Conservation (phyloP, 2,113 vertebrate species). For the Dicentrarchus labrax region DNA sequence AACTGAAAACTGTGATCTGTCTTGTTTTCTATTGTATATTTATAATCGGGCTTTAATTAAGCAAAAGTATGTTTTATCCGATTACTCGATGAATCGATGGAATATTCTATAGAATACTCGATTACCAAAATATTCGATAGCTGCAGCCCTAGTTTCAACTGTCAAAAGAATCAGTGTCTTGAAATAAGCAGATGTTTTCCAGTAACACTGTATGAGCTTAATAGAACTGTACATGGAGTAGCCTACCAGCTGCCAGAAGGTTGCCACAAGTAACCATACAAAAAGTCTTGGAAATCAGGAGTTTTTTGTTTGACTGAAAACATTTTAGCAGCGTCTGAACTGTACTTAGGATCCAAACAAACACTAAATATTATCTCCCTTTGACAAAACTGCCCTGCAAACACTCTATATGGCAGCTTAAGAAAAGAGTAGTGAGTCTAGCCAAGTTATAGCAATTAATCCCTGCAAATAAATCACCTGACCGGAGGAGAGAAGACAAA, state of each 20-base stretch:
- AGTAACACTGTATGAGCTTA: background rate
- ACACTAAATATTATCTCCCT: background rate
- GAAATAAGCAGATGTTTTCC: background rate
- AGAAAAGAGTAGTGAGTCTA: constrained; percentile 44
- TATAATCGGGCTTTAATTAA: no score
- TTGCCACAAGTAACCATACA: background rate
- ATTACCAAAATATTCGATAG: no score
- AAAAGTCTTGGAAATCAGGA: background rate
- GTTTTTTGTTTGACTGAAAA: background rate
- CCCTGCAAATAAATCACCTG: constrained; percentile 72
- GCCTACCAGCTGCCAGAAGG: background rate
- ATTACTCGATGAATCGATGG: no score
- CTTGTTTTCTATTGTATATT: no score
- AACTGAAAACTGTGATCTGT: no score
- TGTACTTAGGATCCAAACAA: background rate
- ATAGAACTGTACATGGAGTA: no score
- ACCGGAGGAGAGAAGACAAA: constrained; percentile 53
- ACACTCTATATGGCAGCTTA: constrained; percentile 35
- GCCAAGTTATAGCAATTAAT: constrained; percentile 53
- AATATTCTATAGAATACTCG: no score
- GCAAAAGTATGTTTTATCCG: no score
- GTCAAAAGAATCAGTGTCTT: background rate
- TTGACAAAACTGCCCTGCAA: background rate
- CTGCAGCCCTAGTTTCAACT: no score
- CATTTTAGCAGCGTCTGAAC: background rate